Evolutionary conservation across 2,113 vertebrate genomes (phyloP).

Genomic region (Entomyzon cyanotis): DNA sequence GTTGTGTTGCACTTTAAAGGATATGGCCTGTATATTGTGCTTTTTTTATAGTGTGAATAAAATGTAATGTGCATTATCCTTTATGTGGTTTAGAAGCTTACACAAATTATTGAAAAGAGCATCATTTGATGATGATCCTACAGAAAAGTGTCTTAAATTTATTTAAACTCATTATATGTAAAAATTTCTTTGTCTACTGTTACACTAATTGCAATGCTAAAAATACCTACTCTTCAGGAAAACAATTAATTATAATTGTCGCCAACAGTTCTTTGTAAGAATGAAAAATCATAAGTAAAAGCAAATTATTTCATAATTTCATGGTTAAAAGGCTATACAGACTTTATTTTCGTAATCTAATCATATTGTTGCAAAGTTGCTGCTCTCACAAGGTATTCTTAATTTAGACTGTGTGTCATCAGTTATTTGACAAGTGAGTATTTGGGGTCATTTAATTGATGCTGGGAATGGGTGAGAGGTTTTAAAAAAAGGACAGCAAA

Average conservation of each 20-base stretch:
- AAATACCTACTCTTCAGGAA: neutral
- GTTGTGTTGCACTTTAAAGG: conserved; percentile 76
- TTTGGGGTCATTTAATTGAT: neutral
- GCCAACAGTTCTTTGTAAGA: neutral
- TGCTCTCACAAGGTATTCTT: neutral
- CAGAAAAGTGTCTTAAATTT: conserved; percentile 27
- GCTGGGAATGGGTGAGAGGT: neutral
- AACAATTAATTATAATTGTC: neutral
- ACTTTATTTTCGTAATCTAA: neutral
- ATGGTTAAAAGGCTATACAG: neutral
- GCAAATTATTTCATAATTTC: neutral
- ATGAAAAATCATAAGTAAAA: neutral
- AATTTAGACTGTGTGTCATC: neutral
- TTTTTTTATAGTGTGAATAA: conserved; percentile 71
- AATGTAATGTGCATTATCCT: conserved; percentile 63
- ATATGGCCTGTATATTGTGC: conserved; percentile 72
- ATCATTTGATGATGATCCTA: conserved; percentile 37
- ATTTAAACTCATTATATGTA: conserved; percentile 1
- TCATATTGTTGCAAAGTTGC: neutral
- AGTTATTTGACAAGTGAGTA: neutral
- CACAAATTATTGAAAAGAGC: conserved; percentile 25
- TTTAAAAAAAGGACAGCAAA: neutral
- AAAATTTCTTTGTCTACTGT: neutral
- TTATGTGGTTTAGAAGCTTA: conserved; percentile 56
- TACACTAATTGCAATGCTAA: neutral